A percentile compares a stretch with the other conserved stretches of the same genome.
Evolutionary conservation across 2,797 vertebrate genomes (phyloP).

Genomic region (Lindbergichthys nudifrons): DNA sequence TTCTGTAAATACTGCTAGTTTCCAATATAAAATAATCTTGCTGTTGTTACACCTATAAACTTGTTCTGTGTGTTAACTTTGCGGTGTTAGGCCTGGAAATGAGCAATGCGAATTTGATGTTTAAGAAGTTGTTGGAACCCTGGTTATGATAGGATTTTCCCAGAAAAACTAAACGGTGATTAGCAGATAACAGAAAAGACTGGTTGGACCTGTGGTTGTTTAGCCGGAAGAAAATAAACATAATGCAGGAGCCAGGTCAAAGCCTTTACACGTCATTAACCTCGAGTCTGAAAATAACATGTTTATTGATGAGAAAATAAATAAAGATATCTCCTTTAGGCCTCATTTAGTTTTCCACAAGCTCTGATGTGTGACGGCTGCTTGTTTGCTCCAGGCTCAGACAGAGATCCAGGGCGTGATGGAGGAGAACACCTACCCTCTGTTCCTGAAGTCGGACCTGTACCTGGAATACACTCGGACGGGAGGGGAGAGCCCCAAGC

Average conservation of each 20-base stretch:
- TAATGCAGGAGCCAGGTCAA: not conserved
- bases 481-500: slow-evolving; percentile 92
- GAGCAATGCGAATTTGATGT: no score
- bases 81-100: no score
- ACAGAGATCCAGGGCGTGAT: slow-evolving; percentile 95
- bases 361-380: not conserved
- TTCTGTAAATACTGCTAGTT: no score
- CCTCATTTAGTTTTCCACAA: not conserved
- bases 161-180: no score
- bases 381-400: slow-evolving; percentile 86
- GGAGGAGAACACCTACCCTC: slow-evolving; percentile 95
- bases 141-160: no score
- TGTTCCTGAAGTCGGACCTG: slow-evolving; percentile 96
- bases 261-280: not conserved
- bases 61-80: no score
- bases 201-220: not conserved
- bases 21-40: no score
- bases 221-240: not conserved
- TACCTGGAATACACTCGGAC: slow-evolving; percentile 94
- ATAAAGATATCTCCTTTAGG: not conserved
- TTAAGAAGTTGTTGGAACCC: no score
- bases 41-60: no score
- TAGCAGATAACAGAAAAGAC: no score
- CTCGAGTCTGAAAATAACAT: not conserved
- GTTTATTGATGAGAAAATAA: not conserved